These are phyloP conservation scores for Drosophila suboccidentalis DNA, from an alignment of 2,888 invertebrate species.

Conservation along the genomic window DNA sequence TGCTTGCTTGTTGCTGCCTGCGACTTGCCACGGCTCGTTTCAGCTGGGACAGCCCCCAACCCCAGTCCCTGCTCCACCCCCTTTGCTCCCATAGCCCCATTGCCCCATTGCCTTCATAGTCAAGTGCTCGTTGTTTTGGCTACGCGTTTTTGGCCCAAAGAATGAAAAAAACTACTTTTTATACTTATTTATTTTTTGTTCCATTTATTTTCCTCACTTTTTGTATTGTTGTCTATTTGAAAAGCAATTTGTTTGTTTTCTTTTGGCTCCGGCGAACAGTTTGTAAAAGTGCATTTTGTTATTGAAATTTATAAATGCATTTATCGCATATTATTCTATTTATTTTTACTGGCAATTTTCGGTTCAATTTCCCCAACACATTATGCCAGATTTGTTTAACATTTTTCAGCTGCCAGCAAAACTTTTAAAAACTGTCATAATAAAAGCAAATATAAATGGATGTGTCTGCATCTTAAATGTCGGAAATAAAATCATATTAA, in stretches of 20 bases:
- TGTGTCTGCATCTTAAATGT: not conserved
- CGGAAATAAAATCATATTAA: conserved; percentile 3
- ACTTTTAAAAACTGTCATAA: conserved; percentile 15
- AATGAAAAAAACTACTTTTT: conserved; percentile 29
- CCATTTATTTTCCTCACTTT: conserved; percentile 11
- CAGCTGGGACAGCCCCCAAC: conserved; percentile 21
- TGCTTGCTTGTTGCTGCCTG: conserved; percentile 49
- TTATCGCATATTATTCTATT: conserved; percentile 49
- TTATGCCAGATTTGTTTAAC: conserved; percentile 16
- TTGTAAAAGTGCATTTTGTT: conserved; percentile 74
- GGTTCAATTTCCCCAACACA: conserved; percentile 18
- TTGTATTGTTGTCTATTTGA: conserved; percentile 43
- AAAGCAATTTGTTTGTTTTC: conserved; percentile 75
- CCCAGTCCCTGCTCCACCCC: not conserved
- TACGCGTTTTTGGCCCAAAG: conserved; percentile 55
- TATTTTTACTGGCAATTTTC: conserved; percentile 39
- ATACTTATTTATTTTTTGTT: not conserved
- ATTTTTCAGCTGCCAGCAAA: conserved; percentile 9
- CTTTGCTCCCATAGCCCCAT: not conserved
- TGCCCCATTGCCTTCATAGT: conserved; percentile 4
- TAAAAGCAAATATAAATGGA: conserved; percentile 16
- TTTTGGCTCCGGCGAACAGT: conserved; percentile 29
- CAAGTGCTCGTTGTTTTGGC: conserved; percentile 60
- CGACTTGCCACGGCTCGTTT: conserved; percentile 45
- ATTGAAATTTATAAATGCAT: conserved; percentile 68